These are phyloP conservation scores for Zeugodacus cucurbitae DNA, from an alignment of 1,140 invertebrate species.

Conservation along the genomic window DNA sequence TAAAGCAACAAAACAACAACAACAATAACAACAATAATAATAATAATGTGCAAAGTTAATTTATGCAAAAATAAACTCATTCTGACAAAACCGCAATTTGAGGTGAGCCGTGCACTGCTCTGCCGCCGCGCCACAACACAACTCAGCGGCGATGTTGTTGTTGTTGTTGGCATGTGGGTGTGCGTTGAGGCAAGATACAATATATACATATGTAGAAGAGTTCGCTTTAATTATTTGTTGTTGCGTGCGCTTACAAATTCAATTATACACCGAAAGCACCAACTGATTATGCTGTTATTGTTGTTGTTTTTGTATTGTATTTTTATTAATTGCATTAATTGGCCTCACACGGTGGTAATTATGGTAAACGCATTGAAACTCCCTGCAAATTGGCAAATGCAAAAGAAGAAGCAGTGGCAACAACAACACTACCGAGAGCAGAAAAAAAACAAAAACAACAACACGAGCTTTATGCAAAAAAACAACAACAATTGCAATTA, in stretches of 20 bases:
- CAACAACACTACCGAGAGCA: neutral
- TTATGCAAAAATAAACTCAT: neutral
- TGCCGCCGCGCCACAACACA: too few relatives aligned
- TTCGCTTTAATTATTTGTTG: neutral
- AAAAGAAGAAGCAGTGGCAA: neutral
- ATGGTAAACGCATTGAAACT: neutral
- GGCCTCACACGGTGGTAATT: constrained; percentile 35
- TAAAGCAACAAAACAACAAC: neutral
- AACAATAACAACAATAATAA: neutral
- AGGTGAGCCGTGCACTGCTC: neutral
- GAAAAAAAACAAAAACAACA: neutral
- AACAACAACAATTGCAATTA: neutral
- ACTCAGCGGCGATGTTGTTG: too few relatives aligned
- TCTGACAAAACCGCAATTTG: constrained; percentile 24
- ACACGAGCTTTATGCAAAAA: neutral
- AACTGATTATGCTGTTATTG: neutral
- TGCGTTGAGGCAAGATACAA: neutral
- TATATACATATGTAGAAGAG: too few relatives aligned
- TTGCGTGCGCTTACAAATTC: neutral
- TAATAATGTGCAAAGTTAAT: neutral
- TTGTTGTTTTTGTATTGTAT: neutral
- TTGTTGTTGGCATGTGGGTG: neutral
- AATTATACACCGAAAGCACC: neutral
- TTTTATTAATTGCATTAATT: constrained; percentile 36
- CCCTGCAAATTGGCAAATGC: neutral